Evolutionary conservation across 2,888 invertebrate species (phyloP), one percentile per base, ranked within the genome.

Genomic region (Pterobdella sp.): DNA sequence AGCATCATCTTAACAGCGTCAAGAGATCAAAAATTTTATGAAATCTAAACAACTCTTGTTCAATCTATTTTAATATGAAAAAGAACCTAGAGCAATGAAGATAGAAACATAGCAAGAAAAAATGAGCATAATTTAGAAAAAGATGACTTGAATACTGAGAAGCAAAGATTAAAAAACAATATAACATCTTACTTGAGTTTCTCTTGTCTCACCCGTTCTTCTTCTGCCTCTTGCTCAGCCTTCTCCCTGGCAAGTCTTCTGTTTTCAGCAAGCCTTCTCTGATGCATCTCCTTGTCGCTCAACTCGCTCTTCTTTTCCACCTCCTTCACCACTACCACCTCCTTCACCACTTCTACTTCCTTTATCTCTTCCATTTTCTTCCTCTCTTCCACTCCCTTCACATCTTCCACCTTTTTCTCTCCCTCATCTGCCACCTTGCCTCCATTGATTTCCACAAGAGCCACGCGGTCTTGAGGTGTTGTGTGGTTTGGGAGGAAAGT

Each of bases 201-300:
- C 75, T 84, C 84, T 72, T 85, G 84, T 82, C 87, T 84, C 79
- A 86, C 86, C 78, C 91, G 87, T 85, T 93, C 93, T 69, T 90
- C 85, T 83, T 94, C 93, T 1, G 93, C 93, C 84, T 92, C 92
- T 75, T 89, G 85, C 86, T 95, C 94, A 18, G 93, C 91, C 83
- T 94, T 93, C 85, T 94, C 94, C 29, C 94, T 85, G 18, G 93
- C 94, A 75, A 92, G 86, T 74, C 93, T 87, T 77, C 94, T 86
- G 76, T 92, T 87, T 86, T 94, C 94, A 0, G 94, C 94, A 73
- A 95, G 85, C 73, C 93, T 94, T 29, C 93, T 93, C 84, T 94
- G 94, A 68, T 76, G 74, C 34, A 73, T 75, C 18, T 74, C 76
- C 42, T 68, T 74, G 34, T 52, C 49, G 32, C 72, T 68, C 37